phyloP scores from a whole-genome alignment of 1,140 invertebrate genomes.

The Cotesia chilonis region DNA sequence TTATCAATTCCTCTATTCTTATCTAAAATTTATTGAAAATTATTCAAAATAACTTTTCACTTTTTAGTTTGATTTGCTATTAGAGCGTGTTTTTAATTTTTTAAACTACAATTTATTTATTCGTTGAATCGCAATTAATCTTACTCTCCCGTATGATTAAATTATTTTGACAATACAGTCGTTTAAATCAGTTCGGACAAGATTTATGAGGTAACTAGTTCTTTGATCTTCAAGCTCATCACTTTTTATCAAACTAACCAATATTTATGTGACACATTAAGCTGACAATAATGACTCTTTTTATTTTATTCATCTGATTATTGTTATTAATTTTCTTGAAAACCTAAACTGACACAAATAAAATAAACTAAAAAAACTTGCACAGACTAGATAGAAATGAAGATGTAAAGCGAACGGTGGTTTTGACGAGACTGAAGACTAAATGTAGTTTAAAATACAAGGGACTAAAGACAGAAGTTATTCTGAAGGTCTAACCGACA shows the following conservation, averaged over 20 bases:
- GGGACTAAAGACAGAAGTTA: slow-evolving; percentile 23
- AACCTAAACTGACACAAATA: too few relatives aligned
- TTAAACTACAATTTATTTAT: slow-evolving; percentile 1
- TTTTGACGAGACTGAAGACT: slow-evolving; percentile 36
- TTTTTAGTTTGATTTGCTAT: too few relatives aligned
- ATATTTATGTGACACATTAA: too few relatives aligned
- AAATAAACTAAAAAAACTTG: background rate
- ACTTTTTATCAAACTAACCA: too few relatives aligned
- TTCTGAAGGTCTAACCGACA: background rate
- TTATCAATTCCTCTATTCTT: too few relatives aligned
- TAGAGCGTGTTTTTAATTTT: too few relatives aligned
- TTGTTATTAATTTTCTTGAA: too few relatives aligned
- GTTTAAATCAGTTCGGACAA: slow-evolving; percentile 2
- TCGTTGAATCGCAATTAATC: slow-evolving; percentile 8
- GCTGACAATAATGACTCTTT: too few relatives aligned
- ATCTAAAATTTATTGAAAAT: too few relatives aligned
- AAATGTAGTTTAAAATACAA: background rate
- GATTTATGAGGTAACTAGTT: background rate
- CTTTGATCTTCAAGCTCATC: too few relatives aligned
- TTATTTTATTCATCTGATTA: too few relatives aligned
- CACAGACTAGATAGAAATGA: slow-evolving; percentile 14
- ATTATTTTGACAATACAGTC: slow-evolving; percentile 24
- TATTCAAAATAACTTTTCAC: too few relatives aligned
- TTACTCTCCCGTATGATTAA: slow-evolving; percentile 15
- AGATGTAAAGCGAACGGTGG: slow-evolving; percentile 29